Conservation (phyloP, 2,797 vertebrate species). For the Acestrorhynchus altus region DNA sequence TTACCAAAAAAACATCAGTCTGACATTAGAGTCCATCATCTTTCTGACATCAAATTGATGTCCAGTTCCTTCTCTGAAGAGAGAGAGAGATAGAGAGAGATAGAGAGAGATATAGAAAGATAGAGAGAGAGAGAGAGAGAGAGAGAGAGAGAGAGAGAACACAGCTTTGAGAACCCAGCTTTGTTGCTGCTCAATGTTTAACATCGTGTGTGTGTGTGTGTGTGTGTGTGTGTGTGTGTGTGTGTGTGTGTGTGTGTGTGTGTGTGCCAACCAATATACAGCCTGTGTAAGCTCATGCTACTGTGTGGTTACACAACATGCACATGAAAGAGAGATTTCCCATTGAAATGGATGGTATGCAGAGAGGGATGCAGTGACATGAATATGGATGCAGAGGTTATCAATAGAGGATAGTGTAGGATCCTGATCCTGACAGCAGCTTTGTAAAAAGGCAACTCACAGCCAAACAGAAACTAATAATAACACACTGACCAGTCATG, state of each 20-base stretch:
- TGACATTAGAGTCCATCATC: no score
- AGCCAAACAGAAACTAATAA: slow-evolving; percentile 2
- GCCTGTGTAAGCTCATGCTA: slow-evolving; percentile 3
- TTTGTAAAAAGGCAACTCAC: not conserved
- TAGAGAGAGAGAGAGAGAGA: not conserved
- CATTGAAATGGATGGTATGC: slow-evolving; percentile 34
- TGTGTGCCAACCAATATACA: not conserved
- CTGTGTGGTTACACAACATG: slow-evolving; percentile 6
- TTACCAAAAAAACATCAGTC: no score
- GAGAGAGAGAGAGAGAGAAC: not conserved
- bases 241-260: slow-evolving; percentile 3
- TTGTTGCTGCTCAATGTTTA: slow-evolving; percentile 30
- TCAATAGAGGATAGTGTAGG: not conserved
- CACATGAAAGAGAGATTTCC: slow-evolving; percentile 33
- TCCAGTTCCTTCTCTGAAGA: no score
- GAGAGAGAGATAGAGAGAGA: not conserved
- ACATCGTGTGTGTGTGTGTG: slow-evolving; percentile 22
- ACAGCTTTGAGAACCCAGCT: no score
- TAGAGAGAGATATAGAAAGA: not conserved
- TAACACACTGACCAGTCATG: not conserved
- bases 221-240: slow-evolving; percentile 7
- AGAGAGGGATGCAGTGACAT: slow-evolving; percentile 12
- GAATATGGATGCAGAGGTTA: slow-evolving; percentile 26
- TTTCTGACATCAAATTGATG: no score
- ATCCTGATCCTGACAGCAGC: slow-evolving; percentile 3